These are phyloP conservation scores for Syrphus vitripennis DNA, from an alignment of 2,888 invertebrate genomes.

Conservation along the genomic window DNA sequence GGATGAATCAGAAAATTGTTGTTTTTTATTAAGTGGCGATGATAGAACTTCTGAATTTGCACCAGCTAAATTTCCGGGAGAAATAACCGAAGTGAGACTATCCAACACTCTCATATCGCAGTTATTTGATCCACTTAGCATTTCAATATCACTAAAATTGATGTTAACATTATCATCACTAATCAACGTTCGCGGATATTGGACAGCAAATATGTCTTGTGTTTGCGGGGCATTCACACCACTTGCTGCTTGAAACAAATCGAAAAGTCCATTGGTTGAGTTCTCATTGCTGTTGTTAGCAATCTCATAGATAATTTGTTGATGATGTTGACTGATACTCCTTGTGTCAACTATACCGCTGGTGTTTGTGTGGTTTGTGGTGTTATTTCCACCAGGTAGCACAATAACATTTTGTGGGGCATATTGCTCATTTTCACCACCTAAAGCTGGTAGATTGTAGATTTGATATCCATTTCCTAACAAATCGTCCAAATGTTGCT, in stretches of 20 bases:
- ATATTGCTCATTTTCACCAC: conserved; percentile 47
- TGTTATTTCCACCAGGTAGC: conserved; percentile 27
- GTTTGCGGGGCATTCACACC: conserved; percentile 16
- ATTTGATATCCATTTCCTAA: conserved; percentile 58
- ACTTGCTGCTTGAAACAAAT: conserved; percentile 46
- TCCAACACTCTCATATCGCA: conserved; percentile 55
- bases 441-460: conserved; percentile 43
- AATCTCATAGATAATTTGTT: conserved; percentile 62
- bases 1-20: background rate
- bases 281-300: conserved; percentile 58
- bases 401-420: conserved; percentile 52
- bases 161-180: conserved; percentile 54
- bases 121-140: conserved; percentile 50
- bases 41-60: background rate
- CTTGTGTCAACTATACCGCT: conserved; percentile 24
- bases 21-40: background rate
- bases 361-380: conserved; percentile 7
- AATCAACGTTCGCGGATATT: conserved; percentile 47
- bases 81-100: conserved; percentile 37
- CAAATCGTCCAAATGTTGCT: conserved; percentile 55
- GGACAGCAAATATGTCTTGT: conserved; percentile 54
- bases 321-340: conserved; percentile 43
- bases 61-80: conserved; percentile 13
- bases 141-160: conserved; percentile 57
- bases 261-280: conserved; percentile 43